Conservation (phyloP, 2,888 invertebrate species). For the Monoplex corrugatus region DNA sequence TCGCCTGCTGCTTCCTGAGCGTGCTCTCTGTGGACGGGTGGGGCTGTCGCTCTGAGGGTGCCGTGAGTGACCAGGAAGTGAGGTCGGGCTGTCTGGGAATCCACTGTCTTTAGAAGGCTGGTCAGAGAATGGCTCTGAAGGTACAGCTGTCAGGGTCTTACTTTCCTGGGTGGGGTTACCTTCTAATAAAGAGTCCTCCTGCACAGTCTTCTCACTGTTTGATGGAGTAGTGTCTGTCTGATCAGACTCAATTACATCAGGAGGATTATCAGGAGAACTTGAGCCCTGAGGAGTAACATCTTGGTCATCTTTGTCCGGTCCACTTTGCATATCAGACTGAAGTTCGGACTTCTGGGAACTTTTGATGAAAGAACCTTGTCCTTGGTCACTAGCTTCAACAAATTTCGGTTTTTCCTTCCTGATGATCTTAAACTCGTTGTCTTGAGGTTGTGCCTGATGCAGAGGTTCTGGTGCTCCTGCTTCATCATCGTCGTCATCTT, state of each 20-base stretch:
- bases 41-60: not conserved
- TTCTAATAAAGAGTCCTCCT: too few species aligned
- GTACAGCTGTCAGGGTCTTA: not conserved
- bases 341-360: not conserved
- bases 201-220: too few species aligned
- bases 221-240: too few species aligned
- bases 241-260: too few species aligned
- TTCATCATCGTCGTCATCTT: not conserved
- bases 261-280: too few species aligned
- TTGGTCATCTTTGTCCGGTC: not conserved
- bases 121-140: not conserved
- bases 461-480: slow-evolving; percentile 5
- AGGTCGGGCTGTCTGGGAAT: not conserved
- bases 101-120: not conserved
- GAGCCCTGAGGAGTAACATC: not conserved
- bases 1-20: not conserved
- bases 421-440: slow-evolving; percentile 26
- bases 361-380: not conserved
- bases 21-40: not conserved
- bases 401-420: not conserved
- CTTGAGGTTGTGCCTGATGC: not conserved
- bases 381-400: not conserved
- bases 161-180: too few species aligned
- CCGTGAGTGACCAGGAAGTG: not conserved
- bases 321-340: not conserved